Evolutionary conservation across 2,113 vertebrate species (phyloP).

Genomic region (Nansenia antarctica): DNA sequence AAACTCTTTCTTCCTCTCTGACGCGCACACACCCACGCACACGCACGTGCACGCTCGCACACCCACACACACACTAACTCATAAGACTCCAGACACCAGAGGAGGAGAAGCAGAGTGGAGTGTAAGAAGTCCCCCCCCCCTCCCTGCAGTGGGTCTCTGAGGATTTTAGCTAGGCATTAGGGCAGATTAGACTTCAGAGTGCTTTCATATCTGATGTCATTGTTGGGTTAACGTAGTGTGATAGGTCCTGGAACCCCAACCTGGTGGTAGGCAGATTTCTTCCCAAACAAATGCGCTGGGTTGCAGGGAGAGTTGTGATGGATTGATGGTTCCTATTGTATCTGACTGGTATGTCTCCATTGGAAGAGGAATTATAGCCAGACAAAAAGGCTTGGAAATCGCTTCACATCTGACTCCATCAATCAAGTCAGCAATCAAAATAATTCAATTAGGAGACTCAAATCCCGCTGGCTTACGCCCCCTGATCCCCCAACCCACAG

Average conservation of each 20-base stretch:
- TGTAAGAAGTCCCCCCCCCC: background rate
- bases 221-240: conserved; percentile 69
- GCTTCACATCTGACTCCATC: conserved; percentile 76
- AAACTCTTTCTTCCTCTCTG: conserved; percentile 60
- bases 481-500: conserved; percentile 61
- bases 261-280: conserved; percentile 62
- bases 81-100: conserved; percentile 60
- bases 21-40: conserved; percentile 51
- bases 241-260: conserved; percentile 58
- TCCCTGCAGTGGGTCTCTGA: conserved; percentile 47
- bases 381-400: conserved; percentile 67
- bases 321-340: conserved; percentile 74
- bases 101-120: conserved; percentile 49
- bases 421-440: conserved; percentile 79
- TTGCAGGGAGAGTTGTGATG: conserved; percentile 66
- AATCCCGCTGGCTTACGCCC: conserved; percentile 69
- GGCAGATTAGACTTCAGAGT: conserved; percentile 71
- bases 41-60: conserved; percentile 33
- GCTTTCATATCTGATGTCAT: conserved; percentile 73
- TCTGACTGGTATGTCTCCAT: conserved; percentile 65
- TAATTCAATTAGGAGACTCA: conserved; percentile 77
- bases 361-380: conserved; percentile 68
- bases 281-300: conserved; percentile 46
- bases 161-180: conserved; percentile 73
- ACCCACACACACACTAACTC: conserved; percentile 2